phyloP scores from a whole-genome alignment of 2,113 vertebrate genomes.

The Chlorocebus sabaeus region DNA sequence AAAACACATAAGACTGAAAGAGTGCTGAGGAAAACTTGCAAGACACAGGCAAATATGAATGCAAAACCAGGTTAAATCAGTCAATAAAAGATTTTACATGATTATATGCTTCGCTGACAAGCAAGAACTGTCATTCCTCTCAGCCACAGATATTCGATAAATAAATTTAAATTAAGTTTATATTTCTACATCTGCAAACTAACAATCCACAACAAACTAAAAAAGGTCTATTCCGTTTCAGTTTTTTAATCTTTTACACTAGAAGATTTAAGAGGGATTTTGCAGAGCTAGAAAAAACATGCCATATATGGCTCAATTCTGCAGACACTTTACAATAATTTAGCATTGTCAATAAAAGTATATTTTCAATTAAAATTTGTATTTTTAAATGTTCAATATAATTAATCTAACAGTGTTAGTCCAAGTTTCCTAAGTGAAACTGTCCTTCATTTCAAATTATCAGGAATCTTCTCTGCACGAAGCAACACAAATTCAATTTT shows the following conservation, averaged over 20 bases:
- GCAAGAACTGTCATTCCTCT: not conserved
- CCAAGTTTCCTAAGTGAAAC: not conserved
- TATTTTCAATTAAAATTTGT: not conserved
- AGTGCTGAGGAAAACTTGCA: not conserved
- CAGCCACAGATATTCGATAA: not conserved
- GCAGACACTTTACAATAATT: not conserved
- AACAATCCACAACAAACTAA: not conserved
- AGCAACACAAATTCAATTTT: not conserved
- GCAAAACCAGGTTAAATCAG: constrained; percentile 10
- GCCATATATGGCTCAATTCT: not conserved
- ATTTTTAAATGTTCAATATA: constrained; percentile 17
- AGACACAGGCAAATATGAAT: not conserved
- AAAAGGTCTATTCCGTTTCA: not conserved
- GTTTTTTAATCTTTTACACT: not conserved
- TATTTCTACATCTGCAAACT: not conserved
- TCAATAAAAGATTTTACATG: not conserved
- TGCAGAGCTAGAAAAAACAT: not conserved
- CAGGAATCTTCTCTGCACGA: not conserved
- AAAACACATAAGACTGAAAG: constrained; percentile 16
- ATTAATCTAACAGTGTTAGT: constrained; percentile 28
- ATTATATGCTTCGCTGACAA: not conserved
- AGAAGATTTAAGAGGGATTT: not conserved
- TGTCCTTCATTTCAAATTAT: not conserved
- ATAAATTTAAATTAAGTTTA: not conserved
- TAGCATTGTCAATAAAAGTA: not conserved